phyloP scores from a whole-genome alignment of 2,797 vertebrate species.

The Enteromius unitaeniatus region DNA sequence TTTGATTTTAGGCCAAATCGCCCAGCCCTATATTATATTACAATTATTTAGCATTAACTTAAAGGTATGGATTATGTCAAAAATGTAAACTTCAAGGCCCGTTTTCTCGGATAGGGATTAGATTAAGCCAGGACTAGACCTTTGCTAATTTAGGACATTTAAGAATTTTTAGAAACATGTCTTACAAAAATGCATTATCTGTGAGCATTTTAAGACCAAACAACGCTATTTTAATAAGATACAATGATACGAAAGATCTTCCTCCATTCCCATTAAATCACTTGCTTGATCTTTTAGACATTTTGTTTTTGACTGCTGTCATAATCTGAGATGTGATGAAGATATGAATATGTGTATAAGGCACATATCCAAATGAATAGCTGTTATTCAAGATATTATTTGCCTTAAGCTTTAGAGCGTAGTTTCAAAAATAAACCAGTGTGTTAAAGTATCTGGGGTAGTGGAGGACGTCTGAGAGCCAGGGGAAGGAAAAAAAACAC shows the following conservation, averaged over 20 bases:
- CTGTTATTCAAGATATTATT: slow-evolving; percentile 1
- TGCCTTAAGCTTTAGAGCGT: neutral
- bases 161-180: neutral
- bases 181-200: neutral
- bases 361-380: neutral
- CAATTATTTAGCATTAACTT: neutral
- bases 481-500: neutral
- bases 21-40: neutral
- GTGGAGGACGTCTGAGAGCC: neutral
- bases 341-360: neutral
- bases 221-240: too few relatives aligned
- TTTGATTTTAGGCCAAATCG: too few relatives aligned
- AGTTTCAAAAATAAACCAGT: neutral
- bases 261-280: neutral
- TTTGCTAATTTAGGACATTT: too few relatives aligned
- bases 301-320: neutral
- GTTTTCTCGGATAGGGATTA: too few relatives aligned
- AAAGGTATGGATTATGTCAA: neutral
- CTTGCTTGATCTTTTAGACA: neutral
- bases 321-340: neutral
- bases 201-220: too few relatives aligned
- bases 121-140: too few relatives aligned
- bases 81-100: neutral
- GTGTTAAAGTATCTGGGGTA: slow-evolving; percentile 1
- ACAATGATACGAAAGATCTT: neutral